Conservation (phyloP, 2,888 invertebrate species). For the Mamestra brassicae region DNA sequence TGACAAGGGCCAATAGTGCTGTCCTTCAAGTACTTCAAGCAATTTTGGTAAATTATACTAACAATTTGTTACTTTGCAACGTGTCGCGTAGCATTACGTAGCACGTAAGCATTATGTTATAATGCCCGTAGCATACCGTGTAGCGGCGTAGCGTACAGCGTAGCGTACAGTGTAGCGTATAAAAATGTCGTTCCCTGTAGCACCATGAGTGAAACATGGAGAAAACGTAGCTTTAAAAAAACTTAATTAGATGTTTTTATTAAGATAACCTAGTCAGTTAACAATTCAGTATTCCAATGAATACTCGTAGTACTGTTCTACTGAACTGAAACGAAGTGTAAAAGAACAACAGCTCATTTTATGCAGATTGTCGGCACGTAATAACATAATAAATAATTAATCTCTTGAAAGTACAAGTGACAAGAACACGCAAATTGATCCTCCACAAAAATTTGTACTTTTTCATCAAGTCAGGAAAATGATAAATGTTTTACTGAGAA, state of each 20-base stretch:
- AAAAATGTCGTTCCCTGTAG: too few species aligned
- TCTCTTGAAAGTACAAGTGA: slow-evolving; percentile 53
- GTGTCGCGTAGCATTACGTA: not conserved
- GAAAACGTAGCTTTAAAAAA: too few species aligned
- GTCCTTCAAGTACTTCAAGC: slow-evolving; percentile 13
- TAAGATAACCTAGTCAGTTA: not conserved
- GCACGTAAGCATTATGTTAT: too few species aligned
- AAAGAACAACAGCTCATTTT: slow-evolving; percentile 32
- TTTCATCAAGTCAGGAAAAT: slow-evolving; percentile 24
- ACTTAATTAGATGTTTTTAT: not conserved
- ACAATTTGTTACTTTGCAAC: slow-evolving; percentile 3
- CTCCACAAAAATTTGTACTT: slow-evolving; percentile 34
- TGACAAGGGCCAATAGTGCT: not conserved
- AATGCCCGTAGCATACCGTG: not conserved
- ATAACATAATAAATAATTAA: slow-evolving; percentile 34
- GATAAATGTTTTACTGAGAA: slow-evolving; percentile 35
- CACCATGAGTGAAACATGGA: too few species aligned
- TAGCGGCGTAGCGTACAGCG: slow-evolving; percentile 7
- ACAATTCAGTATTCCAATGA: not conserved
- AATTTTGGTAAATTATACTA: not conserved
- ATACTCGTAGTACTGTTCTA: slow-evolving; percentile 29
- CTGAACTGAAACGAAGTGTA: slow-evolving; percentile 21
- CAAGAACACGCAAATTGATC: slow-evolving; percentile 25
- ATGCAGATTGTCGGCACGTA: slow-evolving; percentile 31
- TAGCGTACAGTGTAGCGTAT: not conserved